Evolutionary conservation across 2,888 invertebrate species (phyloP).

Genomic region (Linnaemya vulpina): DNA sequence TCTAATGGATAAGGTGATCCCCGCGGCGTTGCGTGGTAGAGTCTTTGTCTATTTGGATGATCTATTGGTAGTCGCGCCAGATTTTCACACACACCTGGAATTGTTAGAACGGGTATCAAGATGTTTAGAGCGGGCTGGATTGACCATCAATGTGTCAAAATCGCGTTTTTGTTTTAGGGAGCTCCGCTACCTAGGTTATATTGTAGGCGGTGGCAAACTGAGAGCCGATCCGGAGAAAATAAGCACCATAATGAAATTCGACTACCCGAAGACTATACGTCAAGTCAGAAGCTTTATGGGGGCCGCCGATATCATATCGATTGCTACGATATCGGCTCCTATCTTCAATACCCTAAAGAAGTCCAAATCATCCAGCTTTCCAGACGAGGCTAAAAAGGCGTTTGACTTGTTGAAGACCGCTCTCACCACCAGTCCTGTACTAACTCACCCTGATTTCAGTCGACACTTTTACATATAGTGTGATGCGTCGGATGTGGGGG

Average conservation of each 20-base stretch:
- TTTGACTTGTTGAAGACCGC: too few species aligned
- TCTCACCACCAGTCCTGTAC: too few species aligned
- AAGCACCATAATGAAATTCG: background rate
- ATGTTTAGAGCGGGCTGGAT: background rate
- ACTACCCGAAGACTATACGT: background rate
- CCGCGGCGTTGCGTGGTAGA: too few species aligned
- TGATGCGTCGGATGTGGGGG: too few species aligned
- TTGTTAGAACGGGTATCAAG: background rate
- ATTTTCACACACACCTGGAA: background rate
- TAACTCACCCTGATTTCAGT: too few species aligned
- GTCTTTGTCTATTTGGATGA: background rate
- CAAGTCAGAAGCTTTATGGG: background rate
- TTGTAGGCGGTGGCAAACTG: background rate
- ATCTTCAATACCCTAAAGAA: too few species aligned
- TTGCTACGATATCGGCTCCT: too few species aligned
- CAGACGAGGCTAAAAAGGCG: too few species aligned
- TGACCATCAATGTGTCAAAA: background rate
- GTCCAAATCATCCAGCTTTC: too few species aligned
- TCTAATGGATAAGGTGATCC: too few species aligned
- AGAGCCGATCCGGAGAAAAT: background rate
- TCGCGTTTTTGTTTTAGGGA: background rate
- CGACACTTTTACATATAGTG: too few species aligned
- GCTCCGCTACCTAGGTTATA: background rate
- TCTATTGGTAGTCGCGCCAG: background rate
- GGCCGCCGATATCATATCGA: too few species aligned